Evolutionary conservation across 2,113 vertebrate species (phyloP).

Genomic region (Holacanthus passer): DNA sequence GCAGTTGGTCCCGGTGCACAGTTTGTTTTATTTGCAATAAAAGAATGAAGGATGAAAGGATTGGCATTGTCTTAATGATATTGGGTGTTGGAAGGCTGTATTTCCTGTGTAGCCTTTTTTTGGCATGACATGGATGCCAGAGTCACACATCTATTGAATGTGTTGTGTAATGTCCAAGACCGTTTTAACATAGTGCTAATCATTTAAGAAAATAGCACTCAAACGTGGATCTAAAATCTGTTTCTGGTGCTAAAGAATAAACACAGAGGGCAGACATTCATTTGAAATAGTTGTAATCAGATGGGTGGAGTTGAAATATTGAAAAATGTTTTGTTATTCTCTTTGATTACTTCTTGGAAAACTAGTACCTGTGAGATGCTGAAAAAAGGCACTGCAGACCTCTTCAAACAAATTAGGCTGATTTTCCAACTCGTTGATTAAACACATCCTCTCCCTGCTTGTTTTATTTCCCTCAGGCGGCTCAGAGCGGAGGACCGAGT

Average conservation of each 20-base stretch:
- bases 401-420: neutral
- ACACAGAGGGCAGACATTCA: neutral
- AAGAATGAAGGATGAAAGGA: slow-evolving; percentile 47
- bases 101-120: slow-evolving; percentile 9
- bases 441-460: neutral
- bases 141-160: slow-evolving; percentile 13
- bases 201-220: neutral
- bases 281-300: neutral
- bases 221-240: too few relatives aligned
- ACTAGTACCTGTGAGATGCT: neutral
- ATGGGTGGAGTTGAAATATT: neutral
- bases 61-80: slow-evolving; percentile 35
- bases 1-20: neutral
- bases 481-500: neutral
- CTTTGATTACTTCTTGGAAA: neutral
- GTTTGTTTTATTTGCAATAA: slow-evolving; percentile 40
- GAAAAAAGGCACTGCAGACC: neutral
- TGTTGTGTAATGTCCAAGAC: slow-evolving; percentile 4
- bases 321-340: neutral
- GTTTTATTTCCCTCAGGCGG: neutral
- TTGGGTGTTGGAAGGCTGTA: neutral
- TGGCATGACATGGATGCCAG: slow-evolving; percentile 12
- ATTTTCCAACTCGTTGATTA: slow-evolving; percentile 1
- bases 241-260: neutral
- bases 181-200: slow-evolving; percentile 10